Evolutionary conservation across 2,888 invertebrate genomes (phyloP), one percentile per base, ranked within the genome.

Genomic region (Pseudoips prasinana): DNA sequence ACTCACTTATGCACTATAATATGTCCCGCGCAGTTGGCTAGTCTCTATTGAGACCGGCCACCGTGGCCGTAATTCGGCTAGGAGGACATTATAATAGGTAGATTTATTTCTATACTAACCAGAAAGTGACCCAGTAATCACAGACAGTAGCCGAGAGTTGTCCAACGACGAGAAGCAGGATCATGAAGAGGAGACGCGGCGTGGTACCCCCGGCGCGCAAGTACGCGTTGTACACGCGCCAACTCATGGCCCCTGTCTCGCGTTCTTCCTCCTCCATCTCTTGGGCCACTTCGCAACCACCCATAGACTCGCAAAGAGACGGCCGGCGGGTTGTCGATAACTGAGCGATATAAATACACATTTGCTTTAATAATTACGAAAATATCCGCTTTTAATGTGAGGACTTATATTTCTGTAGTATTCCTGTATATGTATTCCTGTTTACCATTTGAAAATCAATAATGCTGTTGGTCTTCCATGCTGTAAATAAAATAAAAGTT

Each of bases 81-180:
- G n/a, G n/a, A n/a, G n/a, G n/a, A n/a, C n/a, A n/a, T n/a, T n/a
- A n/a, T n/a, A n/a, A n/a, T n/a, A n/a, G n/a, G n/a, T n/a, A n/a
- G n/a, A n/a, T n/a, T n/a, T n/a, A n/a, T n/a, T n/a, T 5, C 5
- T 14, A 26, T 25, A 39, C 64, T 59, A 70, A 92, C 94, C 95
- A 95, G 63, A 91, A 92, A 3, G 94, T 93, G 6, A 95, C 91
- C 90, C 94, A 95, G 58, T 92, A 95, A 65, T 95, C 95, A 4
- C 92, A 92, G 0, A 92, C 91, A 20, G 93, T 94, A 0, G 93
- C 92, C 5, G 92, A 84, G 0, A 90, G 64, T 64, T 95, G 94
- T 0, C 93, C 91, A 5, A 92, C 40, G 0, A 94, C 39, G 20
- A 93, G 91, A 0, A 93, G 72, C 0, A 91, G 14, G 0, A 90